These are phyloP conservation scores for Hyles vespertilio DNA, from an alignment of 1,140 invertebrate species.

Conservation along the genomic window DNA sequence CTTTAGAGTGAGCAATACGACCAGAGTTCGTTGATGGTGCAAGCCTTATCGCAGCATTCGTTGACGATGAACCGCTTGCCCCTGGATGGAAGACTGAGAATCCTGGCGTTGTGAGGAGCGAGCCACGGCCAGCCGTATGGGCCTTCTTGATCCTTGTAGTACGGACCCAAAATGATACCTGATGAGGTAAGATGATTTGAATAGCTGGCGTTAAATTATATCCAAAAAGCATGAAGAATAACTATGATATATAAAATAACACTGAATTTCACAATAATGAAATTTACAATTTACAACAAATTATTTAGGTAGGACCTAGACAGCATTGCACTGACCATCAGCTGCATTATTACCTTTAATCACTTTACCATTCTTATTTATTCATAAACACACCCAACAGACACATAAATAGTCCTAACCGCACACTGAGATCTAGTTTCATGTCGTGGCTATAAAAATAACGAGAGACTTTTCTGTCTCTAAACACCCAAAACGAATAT, in stretches of 20 bases:
- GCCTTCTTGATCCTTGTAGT: slow-evolving; percentile 36
- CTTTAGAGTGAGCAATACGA: slow-evolving; percentile 35
- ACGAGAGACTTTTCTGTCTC: too few relatives aligned
- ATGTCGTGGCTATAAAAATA: too few relatives aligned
- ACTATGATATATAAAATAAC: too few relatives aligned
- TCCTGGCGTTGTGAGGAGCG: slow-evolving; percentile 33
- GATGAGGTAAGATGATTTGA: slow-evolving; percentile 9
- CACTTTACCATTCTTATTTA: not conserved
- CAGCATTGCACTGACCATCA: too few relatives aligned
- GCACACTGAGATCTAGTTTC: too few relatives aligned
- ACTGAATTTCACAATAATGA: too few relatives aligned
- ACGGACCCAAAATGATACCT: slow-evolving; percentile 39
- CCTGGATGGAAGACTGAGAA: slow-evolving; percentile 29
- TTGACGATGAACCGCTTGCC: slow-evolving; percentile 50
- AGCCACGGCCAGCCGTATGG: slow-evolving; percentile 37
- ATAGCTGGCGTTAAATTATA: too few relatives aligned
- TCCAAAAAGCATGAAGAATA: not conserved
- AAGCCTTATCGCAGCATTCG: slow-evolving; percentile 64
- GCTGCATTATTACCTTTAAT: too few relatives aligned
- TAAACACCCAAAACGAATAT: too few relatives aligned
- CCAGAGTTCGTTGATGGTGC: slow-evolving; percentile 48
- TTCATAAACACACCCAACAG: not conserved
- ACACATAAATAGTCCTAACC: too few relatives aligned
- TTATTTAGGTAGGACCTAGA: too few relatives aligned
- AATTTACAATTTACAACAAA: too few relatives aligned